Evolutionary conservation across 2,888 invertebrate genomes (phyloP), one percentile per base, ranked within the genome.

Genomic region (Octonoba sinensis): DNA sequence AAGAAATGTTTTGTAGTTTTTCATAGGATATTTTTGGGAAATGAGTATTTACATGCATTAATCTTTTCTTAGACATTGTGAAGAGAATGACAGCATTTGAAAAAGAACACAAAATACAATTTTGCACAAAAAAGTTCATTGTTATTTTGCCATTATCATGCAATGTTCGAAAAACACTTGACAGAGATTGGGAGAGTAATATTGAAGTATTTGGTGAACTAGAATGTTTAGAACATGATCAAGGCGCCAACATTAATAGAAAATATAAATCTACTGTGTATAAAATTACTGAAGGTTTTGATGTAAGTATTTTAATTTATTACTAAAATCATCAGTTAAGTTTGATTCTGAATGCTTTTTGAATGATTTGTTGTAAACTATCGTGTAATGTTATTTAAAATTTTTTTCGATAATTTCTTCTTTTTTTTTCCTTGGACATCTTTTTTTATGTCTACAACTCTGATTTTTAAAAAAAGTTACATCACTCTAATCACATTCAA

Each of bases 191-290:
- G 20, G 24, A 15, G 11, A 22, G 27, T 12, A 49, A 59, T 3
- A 75, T 67, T 44, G 4, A 3, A 11, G 16, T n/a, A 8, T 27
- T 27, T 24, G 67, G 75, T 12, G 13, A 18, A n/a, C 60, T 75
- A 20, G 22, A 54, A 15, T 13, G 13, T 15, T 6, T 60, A 20
- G 15, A 20, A 0, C 8, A 22, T 1, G 75, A 75, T 60, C 51
- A 75, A 75, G 75, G 75, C 12, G 75, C 22, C 0, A 75, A 75
- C 16, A 13, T 44, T 11, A 69, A 75, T 27, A 60, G 75, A 20
- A n/a, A 12, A 16, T 67, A 57, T 3, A 67, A 22, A 16, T 20
- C 44, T 54, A 18, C 67, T 69, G 67, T 75, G 27, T 75, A 75
- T 66, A 51, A 51, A 54, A 60, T 75, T 13, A 8, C 16, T 11